phyloP scores from a whole-genome alignment of 2,797 vertebrate species.

The Neostethus bicornis region DNA sequence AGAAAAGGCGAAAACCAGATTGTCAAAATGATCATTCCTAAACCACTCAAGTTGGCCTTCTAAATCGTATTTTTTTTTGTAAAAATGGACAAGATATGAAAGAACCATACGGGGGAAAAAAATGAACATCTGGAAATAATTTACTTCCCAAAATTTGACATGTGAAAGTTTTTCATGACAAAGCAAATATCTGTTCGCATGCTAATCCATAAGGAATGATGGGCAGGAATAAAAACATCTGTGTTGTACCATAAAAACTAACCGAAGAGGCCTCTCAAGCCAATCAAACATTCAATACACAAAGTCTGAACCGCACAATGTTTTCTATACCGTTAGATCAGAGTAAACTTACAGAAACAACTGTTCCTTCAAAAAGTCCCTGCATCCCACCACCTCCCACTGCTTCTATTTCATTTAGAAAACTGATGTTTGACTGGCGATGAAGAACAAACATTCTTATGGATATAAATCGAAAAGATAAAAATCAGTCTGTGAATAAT shows the following conservation, averaged over 20 bases:
- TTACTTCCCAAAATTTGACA: constrained; percentile 1
- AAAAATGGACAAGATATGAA: background rate
- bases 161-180: constrained; percentile 5
- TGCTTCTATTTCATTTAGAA: constrained; percentile 34
- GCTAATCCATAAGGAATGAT: constrained; percentile 27
- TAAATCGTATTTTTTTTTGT: background rate
- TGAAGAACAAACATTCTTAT: too few species aligned
- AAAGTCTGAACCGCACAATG: constrained; percentile 4
- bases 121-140: background rate
- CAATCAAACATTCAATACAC: constrained; percentile 14
- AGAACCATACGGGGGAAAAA: background rate
- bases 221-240: constrained; percentile 38
- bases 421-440: constrained; percentile 39
- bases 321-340: constrained; percentile 24
- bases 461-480: too few species aligned
- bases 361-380: too few species aligned
- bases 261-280: constrained; percentile 16
- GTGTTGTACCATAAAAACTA: constrained; percentile 24
- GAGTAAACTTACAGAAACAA: constrained; percentile 32
- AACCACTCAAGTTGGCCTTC: background rate
- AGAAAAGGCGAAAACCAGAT: constrained; percentile 5
- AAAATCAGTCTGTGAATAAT: too few species aligned
- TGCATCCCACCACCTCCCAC: background rate
- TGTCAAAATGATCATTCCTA: constrained; percentile 1
- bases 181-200: constrained; percentile 24